Conservation (phyloP, 53 echinoderm and acorn worm species). For the Antedon mediterranea region DNA sequence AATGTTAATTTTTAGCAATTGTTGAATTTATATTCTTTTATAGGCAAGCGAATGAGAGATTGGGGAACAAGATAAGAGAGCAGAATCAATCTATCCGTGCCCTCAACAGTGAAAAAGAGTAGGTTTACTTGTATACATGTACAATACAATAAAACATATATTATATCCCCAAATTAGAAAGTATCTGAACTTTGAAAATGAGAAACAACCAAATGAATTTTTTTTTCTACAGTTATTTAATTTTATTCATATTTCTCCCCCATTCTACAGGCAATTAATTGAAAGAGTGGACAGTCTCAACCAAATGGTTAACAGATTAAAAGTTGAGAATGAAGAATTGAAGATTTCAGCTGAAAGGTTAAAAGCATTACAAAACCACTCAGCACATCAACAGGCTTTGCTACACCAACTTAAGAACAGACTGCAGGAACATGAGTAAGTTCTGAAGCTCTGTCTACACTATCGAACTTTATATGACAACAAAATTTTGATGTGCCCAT, state of each 20-base stretch:
- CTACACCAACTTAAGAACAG: conserved; percentile 82
- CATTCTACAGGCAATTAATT: conserved; percentile 33
- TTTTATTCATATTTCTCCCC: neutral
- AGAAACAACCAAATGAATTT: too few species aligned
- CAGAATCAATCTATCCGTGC: conserved; percentile 62
- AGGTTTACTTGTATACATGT: conserved; percentile 17
- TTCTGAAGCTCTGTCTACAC: too few species aligned
- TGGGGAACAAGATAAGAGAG: conserved; percentile 70
- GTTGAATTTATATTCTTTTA: neutral
- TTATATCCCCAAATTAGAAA: too few species aligned
- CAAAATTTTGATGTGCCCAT: too few species aligned
- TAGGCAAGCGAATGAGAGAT: conserved; percentile 88
- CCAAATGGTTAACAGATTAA: conserved; percentile 38
- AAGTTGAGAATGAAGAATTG: conserved; percentile 73
- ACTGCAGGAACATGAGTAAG: conserved; percentile 85
- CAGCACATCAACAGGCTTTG: conserved; percentile 70
- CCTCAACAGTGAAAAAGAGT: conserved; percentile 76
- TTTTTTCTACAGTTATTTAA: too few species aligned
- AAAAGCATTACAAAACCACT: conserved; percentile 74
- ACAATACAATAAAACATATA: too few species aligned
- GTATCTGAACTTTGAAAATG: too few species aligned
- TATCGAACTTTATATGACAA: too few species aligned
- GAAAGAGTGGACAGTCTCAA: conserved; percentile 39
- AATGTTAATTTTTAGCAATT: neutral
- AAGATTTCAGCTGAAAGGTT: conserved; percentile 50